Conservation (phyloP, 2,888 invertebrate species). For the Eristalis arbustorum region DNA sequence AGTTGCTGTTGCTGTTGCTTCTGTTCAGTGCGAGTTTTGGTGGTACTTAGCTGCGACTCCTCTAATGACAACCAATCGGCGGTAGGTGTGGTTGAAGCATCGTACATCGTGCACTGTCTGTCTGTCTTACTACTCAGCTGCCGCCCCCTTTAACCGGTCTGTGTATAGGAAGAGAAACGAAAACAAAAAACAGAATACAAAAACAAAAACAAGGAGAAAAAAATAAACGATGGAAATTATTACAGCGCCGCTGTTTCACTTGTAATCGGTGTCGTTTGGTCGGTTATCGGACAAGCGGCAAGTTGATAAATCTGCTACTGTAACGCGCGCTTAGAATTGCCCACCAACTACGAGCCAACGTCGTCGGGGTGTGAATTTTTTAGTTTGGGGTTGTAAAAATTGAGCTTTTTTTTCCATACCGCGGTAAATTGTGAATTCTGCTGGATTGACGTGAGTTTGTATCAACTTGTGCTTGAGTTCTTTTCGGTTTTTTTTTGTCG, state of each 20-base stretch:
- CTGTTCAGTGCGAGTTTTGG: conserved; percentile 53
- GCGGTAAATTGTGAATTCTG: conserved; percentile 4
- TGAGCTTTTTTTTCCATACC: neutral
- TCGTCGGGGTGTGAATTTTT: conserved; percentile 31
- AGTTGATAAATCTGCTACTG: conserved; percentile 58
- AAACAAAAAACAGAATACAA: conserved; percentile 17
- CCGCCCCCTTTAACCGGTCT: conserved; percentile 59
- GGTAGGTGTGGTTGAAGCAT: conserved; percentile 68
- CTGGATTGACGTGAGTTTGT: conserved; percentile 14
- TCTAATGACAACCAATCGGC: conserved; percentile 67
- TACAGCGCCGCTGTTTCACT: conserved; percentile 49
- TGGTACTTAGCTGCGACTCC: conserved; percentile 56
- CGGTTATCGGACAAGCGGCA: conserved; percentile 63
- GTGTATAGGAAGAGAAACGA: conserved; percentile 5
- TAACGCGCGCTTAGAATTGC: conserved; percentile 33
- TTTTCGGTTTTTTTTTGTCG: neutral
- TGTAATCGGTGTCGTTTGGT: conserved; percentile 66
- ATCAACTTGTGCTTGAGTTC: conserved; percentile 7
- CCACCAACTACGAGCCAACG: conserved; percentile 35
- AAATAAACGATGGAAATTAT: conserved; percentile 18
- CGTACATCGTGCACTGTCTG: conserved; percentile 56
- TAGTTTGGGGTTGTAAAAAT: neutral
- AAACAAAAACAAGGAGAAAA: conserved; percentile 15
- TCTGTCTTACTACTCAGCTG: conserved; percentile 42
- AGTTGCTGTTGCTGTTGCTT: conserved; percentile 59